Conservation (phyloP, 2,797 vertebrate genomes). For the Acanthurus lineatus region DNA sequence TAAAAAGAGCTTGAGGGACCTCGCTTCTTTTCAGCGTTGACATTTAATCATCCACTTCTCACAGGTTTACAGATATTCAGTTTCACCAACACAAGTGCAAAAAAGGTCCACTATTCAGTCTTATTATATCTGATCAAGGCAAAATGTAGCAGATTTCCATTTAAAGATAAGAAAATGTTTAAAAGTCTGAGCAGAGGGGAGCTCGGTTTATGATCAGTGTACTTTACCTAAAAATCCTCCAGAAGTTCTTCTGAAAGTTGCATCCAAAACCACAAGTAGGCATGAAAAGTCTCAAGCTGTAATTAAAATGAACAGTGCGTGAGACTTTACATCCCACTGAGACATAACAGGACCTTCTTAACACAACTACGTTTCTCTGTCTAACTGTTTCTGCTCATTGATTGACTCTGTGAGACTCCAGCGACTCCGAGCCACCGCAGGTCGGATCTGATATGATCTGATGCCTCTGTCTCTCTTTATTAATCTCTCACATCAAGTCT, state of each 20-base stretch:
- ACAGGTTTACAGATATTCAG: background rate
- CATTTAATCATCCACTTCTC: background rate
- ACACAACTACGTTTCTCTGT: conserved; percentile 32
- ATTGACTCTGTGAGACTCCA: conserved; percentile 36
- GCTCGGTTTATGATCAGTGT: background rate
- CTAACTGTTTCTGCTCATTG: conserved; percentile 44
- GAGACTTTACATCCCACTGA: conserved; percentile 15
- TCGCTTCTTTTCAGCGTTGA: background rate
- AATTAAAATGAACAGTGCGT: conserved; percentile 50
- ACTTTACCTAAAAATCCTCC: background rate
- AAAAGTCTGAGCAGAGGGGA: background rate
- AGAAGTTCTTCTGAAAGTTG: background rate
- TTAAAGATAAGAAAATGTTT: background rate
- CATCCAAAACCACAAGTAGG: conserved; percentile 1
- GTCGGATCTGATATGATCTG: conserved; percentile 51
- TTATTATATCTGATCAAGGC: background rate
- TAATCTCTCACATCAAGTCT: conserved; percentile 39
- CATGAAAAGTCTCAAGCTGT: conserved; percentile 6
- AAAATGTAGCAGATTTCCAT: background rate
- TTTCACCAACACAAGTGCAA: background rate
- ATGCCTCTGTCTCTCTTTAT: conserved; percentile 30
- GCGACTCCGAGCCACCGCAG: conserved; percentile 32
- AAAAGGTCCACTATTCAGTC: too few species aligned
- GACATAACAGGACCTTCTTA: conserved; percentile 36
- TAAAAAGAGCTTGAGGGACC: background rate